These are phyloP conservation scores for Priocnemis perturbator DNA, from an alignment of 2,888 invertebrate genomes.

Conservation along the genomic window DNA sequence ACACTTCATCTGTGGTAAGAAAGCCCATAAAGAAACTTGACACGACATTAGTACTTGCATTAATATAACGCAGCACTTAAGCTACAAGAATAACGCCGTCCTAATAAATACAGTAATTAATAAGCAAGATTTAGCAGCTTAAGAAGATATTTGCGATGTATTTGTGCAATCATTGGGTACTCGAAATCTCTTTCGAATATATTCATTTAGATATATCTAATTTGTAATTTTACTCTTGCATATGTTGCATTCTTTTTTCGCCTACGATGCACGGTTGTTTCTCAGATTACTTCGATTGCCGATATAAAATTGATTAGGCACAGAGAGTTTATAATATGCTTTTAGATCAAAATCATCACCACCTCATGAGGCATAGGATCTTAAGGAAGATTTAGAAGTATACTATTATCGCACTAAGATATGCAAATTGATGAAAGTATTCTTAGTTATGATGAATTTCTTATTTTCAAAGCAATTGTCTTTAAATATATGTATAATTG, in stretches of 20 bases:
- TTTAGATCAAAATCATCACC: constrained; percentile 50
- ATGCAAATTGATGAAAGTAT: no score
- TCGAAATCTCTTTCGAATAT: constrained; percentile 39
- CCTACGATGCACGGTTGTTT: constrained; percentile 41
- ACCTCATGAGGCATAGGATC: constrained; percentile 54
- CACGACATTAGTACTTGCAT: constrained; percentile 63
- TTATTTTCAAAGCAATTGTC: no score
- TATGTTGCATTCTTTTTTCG: constrained; percentile 32
- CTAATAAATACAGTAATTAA: constrained; percentile 68
- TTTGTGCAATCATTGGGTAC: constrained; percentile 53
- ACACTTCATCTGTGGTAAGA: constrained; percentile 22
- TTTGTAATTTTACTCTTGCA: constrained; percentile 40
- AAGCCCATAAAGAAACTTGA: constrained; percentile 60
- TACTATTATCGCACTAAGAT: no score
- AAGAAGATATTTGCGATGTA: constrained; percentile 65
- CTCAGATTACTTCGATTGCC: constrained; percentile 44
- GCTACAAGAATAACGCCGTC: constrained; percentile 66
- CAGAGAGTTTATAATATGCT: constrained; percentile 44
- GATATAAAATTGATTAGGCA: constrained; percentile 57
- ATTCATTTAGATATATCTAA: constrained; percentile 44
- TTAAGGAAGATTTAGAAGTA: background rate
- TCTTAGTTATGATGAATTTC: no score
- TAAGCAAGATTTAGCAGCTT: constrained; percentile 65
- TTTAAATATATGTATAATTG: no score
- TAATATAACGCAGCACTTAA: constrained; percentile 64